These are phyloP conservation scores for Hydrozoanthus tunicans DNA, from an alignment of 64 coral and sea anemone genomes.

Conservation along the genomic window DNA sequence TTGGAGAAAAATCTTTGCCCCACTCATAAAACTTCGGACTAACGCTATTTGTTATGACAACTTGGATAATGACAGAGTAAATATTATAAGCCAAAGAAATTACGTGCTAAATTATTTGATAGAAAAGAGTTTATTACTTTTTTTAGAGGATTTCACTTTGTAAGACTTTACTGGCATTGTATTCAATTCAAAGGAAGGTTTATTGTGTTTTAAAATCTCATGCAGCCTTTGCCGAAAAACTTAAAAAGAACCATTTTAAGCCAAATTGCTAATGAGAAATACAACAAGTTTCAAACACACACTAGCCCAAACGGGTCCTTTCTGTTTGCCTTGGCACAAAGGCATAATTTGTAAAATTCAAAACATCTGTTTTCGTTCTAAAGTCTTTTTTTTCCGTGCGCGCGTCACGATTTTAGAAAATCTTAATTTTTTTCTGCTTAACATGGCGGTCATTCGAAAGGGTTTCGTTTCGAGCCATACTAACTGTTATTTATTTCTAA, in stretches of 20 bases:
- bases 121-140: constrained; percentile 44
- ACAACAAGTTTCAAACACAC: constrained; percentile 53
- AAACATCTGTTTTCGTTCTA: constrained; percentile 60
- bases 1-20: background rate
- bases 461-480: constrained; percentile 8
- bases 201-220: constrained; percentile 43
- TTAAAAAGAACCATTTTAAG: constrained; percentile 46
- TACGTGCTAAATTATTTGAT: constrained; percentile 54
- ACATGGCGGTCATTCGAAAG: background rate
- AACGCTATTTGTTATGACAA: constrained; percentile 52
- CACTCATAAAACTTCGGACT: background rate
- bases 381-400: constrained; percentile 36
- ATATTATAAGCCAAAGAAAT: constrained; percentile 53
- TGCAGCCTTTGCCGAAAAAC: constrained; percentile 23
- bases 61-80: constrained; percentile 62
- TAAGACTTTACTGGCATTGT: constrained; percentile 24
- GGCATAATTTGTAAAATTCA: constrained; percentile 48
- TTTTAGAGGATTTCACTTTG: constrained; percentile 15
- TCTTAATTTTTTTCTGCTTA: constrained; percentile 25
- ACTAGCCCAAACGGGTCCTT: constrained; percentile 27
- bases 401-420: constrained; percentile 1
- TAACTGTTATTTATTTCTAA: constrained; percentile 24
- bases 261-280: constrained; percentile 59
- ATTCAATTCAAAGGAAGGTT: constrained; percentile 36
- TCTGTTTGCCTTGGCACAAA: constrained; percentile 62